Base-by-base conservation (phyloP, 2,888 invertebrate species). In the Microchrysa polita region DNA sequence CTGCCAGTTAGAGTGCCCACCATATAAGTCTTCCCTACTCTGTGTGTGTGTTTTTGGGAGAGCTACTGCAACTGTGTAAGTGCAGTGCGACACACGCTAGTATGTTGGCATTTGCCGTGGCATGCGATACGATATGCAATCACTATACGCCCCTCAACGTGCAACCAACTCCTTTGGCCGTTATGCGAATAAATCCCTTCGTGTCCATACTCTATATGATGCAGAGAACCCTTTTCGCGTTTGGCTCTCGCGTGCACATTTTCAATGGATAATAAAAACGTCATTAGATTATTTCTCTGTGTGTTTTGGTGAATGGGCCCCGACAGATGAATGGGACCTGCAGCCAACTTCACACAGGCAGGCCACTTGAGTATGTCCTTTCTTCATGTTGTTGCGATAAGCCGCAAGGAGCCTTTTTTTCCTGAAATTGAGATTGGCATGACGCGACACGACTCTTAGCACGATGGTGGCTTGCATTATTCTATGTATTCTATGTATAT, bases 181-280 rank as follows among this genome's bases (percentile, higher is more conserved):
- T 23, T 22, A 22, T 22, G 23, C 34, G n/a, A n/a, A n/a, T n/a
- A n/a, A n/a, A n/a, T n/a, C n/a, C n/a, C n/a, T n/a, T n/a, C n/a
- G n/a, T n/a, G n/a, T n/a, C n/a, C n/a, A n/a, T n/a, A n/a, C n/a
- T n/a, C n/a, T n/a, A n/a, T n/a, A n/a, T n/a, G n/a, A n/a, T n/a
- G n/a, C n/a, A n/a, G n/a, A 23, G 20, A 18, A 23, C 20, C 55
- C 67, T 9, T 55, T 67, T n/a, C n/a, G n/a, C 55, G 23, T 52
- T 22, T 48, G 55, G 34, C 16, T 55, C 67, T 40, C 22, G n/a
- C n/a, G n/a, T 65, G 63, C 20, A 57, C 12, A 34, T 73, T 65
- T 71, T 74, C 57, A 65, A 63, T 48, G 71, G 69, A 69, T 74
- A 76, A 76, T 76, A 76, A 76, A 76, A 76, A 74, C 74, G 74